Percentiles rank a stretch among this genome's conserved stretches.
These are phyloP conservation scores for Lutjanus erythropterus DNA, from an alignment of 2,113 vertebrate genomes.

Conservation along the genomic window DNA sequence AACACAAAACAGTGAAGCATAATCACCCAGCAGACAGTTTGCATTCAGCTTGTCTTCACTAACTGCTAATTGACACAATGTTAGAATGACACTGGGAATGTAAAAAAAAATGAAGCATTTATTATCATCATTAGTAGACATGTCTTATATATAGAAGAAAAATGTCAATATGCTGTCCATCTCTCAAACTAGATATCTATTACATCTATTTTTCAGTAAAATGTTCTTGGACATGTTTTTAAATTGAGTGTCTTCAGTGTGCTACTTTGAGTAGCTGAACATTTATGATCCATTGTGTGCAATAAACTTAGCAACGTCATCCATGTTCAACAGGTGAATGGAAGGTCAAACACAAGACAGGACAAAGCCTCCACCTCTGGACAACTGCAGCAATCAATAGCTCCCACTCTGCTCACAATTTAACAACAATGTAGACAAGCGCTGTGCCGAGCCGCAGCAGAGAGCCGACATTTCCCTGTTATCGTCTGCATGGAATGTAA, in stretches of 20 bases:
- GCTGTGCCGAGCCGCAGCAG: conserved; percentile 48
- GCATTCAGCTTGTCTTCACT: neutral
- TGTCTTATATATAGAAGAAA: neutral
- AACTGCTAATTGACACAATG: neutral
- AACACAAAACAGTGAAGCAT: neutral
- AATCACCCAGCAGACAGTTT: neutral
- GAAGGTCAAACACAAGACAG: conserved; percentile 48
- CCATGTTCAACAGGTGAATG: conserved; percentile 51
- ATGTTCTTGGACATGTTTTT: neutral
- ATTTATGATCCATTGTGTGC: conserved; percentile 18
- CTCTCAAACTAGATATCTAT: neutral
- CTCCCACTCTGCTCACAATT: conserved; percentile 61
- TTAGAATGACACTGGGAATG: neutral
- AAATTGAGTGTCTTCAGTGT: neutral
- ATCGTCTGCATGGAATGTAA: conserved; percentile 84
- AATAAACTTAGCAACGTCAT: conserved; percentile 8
- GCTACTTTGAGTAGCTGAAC: neutral
- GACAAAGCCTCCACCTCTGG: conserved; percentile 52
- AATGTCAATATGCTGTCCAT: neutral
- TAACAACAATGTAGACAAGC: conserved; percentile 75
- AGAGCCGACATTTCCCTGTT: conserved; percentile 81
- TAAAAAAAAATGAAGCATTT: neutral
- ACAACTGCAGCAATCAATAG: conserved; percentile 57
- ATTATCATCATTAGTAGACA: neutral
- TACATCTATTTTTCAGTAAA: neutral